phyloP scores from a whole-genome alignment of 2,113 vertebrate genomes.

The Eulacestoma nigropectus region DNA sequence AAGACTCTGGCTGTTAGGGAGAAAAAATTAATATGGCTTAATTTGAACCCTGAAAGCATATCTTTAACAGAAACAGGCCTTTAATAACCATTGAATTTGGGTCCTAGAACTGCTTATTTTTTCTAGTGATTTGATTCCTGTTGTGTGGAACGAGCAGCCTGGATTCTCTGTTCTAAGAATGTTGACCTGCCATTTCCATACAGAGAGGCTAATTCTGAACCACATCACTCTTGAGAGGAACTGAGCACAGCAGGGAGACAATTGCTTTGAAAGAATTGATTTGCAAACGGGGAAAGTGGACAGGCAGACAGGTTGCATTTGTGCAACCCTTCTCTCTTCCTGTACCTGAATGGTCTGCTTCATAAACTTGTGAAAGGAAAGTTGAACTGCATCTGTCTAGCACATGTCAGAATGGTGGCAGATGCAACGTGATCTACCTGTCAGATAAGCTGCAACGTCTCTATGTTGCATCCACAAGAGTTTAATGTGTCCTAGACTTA shows the following conservation, averaged over 20 bases:
- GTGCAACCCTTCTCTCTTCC: background rate
- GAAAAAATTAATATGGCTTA: background rate
- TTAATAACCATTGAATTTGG: background rate
- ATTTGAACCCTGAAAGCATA: background rate
- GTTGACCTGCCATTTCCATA: background rate
- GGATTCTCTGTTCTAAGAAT: background rate
- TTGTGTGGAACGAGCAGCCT: background rate
- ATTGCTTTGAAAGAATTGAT: background rate
- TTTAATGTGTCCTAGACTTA: background rate
- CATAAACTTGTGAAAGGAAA: background rate
- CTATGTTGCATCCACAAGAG: accelerated
- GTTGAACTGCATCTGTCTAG: background rate
- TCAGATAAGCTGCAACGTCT: background rate
- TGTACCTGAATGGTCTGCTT: background rate
- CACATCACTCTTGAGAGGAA: background rate
- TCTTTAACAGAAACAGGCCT: background rate
- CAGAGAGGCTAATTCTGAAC: background rate
- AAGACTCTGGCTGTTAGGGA: background rate
- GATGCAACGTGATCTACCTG: accelerated
- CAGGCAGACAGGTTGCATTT: background rate
- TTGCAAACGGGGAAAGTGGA: background rate
- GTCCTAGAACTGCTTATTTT: background rate
- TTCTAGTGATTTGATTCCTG: background rate
- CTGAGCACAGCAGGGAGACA: background rate
- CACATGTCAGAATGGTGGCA: background rate